A percentile compares a stretch with the other conserved stretches of the same genome.
Conservation (phyloP, 2,888 invertebrate species). For the Lochmaea capreae region DNA sequence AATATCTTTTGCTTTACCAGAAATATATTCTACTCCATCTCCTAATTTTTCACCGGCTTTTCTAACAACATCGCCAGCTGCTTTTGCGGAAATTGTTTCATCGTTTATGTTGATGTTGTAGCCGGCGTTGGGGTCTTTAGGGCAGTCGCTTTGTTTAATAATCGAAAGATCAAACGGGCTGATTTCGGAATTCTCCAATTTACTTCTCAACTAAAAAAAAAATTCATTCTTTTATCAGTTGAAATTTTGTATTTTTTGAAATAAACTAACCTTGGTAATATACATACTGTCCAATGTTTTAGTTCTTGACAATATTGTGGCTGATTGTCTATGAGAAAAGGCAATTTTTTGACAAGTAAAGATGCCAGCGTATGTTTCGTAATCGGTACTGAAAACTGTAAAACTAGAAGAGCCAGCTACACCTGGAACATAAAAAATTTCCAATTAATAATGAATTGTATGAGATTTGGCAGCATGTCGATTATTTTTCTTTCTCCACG, state of each 20-base stretch:
- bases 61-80: conserved; percentile 77
- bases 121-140: conserved; percentile 70
- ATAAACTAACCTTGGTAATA: conserved; percentile 72
- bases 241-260: too few relatives aligned
- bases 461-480: too few relatives aligned
- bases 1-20: conserved; percentile 77
- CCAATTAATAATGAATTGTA: not conserved
- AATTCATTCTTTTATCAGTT: too few relatives aligned
- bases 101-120: conserved; percentile 80
- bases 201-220: conserved; percentile 71
- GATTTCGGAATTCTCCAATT: conserved; percentile 74
- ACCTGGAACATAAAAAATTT: conserved; percentile 65
- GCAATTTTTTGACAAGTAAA: conserved; percentile 84
- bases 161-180: conserved; percentile 82
- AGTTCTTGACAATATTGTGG: conserved; percentile 82
- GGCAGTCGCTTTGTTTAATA: conserved; percentile 79
- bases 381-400: conserved; percentile 81
- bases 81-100: conserved; percentile 80
- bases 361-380: conserved; percentile 78
- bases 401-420: conserved; percentile 81
- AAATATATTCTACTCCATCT: conserved; percentile 75
- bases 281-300: conserved; percentile 78
- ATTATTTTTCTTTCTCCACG: too few relatives aligned
- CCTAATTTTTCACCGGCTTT: conserved; percentile 80
- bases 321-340: conserved; percentile 81